phyloP scores from a whole-genome alignment of 2,113 vertebrate species.

The Eonycteris spelaea region DNA sequence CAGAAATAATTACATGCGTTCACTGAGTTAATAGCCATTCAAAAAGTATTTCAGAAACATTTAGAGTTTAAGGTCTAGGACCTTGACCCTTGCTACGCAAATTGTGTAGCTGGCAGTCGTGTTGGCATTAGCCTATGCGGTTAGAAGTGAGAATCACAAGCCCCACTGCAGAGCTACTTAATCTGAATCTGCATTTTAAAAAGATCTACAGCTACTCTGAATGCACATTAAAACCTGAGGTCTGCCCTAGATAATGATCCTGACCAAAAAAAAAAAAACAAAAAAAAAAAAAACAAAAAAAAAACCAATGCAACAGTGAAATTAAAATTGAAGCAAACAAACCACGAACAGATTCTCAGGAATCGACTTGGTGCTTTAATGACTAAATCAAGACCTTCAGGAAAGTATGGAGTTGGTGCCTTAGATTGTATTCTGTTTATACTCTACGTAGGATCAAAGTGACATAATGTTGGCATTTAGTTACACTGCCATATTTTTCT shows the following conservation, averaged over 20 bases:
- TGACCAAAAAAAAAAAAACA: neutral
- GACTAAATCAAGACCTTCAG: neutral
- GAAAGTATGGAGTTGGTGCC: neutral
- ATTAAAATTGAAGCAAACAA: slow-evolving; percentile 42
- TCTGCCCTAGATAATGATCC: neutral
- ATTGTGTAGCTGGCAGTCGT: neutral
- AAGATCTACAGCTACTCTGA: neutral
- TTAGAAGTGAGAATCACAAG: neutral
- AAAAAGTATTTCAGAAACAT: slow-evolving; percentile 20
- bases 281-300: neutral
- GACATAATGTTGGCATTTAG: neutral
- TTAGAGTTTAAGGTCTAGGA: neutral
- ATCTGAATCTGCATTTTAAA: slow-evolving; percentile 7
- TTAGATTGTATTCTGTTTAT: neutral
- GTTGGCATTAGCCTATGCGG: neutral
- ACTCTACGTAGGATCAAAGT: neutral
- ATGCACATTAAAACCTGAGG: neutral
- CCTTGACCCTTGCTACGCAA: neutral
- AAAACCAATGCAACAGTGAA: neutral
- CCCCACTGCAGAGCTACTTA: neutral
- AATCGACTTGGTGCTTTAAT: neutral
- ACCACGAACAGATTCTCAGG: neutral
- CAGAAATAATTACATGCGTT: neutral
- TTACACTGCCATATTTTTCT: slow-evolving; percentile 6
- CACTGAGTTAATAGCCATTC: neutral